Evolutionary conservation across 1,140 invertebrate genomes (phyloP), one percentile per base, ranked within the genome.

Genomic region (Mycetomoellerius zeteki): DNA sequence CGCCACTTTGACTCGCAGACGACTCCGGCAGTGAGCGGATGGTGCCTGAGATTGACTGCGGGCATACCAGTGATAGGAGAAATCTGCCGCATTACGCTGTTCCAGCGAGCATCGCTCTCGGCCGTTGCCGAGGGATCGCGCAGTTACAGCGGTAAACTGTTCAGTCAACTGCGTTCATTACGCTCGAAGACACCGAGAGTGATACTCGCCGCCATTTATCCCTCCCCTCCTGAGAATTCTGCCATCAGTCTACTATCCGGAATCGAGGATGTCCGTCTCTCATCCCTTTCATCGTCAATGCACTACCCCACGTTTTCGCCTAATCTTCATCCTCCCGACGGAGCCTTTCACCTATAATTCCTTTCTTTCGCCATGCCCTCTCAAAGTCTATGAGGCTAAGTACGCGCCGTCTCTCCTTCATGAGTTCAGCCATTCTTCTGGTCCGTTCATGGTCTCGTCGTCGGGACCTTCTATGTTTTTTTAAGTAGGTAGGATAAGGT

Each of bases 111-210:
- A 58, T 72, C 64, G 52, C 75, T 67, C 75, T 27, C 62, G 54
- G 52, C 50, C 52, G n/a, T 78, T 58, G 62, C 62, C 37, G 71
- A 69, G 43, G 24, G 60, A 30, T 60, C 33, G 69, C 50, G 56
- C 69, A 77, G 71, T 56, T 69, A 71, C 50, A 47, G 84, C 84
- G 62, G 85, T 64, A 54, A 89, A 69, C 72, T 86, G 82, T 92
- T 92, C 88, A 73, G 33, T 73, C 78, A 81, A 91, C 84, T 88
- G 88, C 88, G 76, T 92, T 91, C 86, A 92, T 92, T 90, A 88
- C 89, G 86, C 86, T 73, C 77, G 58, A 82, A 86, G 85, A 92
- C 71, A 54, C 88, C 78, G 67, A 82, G 78, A 92, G 89, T 73
- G 91, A 92, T 91, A 92, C 77, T 77, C 43, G 12, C 58, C 2